Evolutionary conservation across 2,888 invertebrate species (phyloP), one percentile per base, ranked within the genome.

Genomic region (Cecidostiba fungosa): DNA sequence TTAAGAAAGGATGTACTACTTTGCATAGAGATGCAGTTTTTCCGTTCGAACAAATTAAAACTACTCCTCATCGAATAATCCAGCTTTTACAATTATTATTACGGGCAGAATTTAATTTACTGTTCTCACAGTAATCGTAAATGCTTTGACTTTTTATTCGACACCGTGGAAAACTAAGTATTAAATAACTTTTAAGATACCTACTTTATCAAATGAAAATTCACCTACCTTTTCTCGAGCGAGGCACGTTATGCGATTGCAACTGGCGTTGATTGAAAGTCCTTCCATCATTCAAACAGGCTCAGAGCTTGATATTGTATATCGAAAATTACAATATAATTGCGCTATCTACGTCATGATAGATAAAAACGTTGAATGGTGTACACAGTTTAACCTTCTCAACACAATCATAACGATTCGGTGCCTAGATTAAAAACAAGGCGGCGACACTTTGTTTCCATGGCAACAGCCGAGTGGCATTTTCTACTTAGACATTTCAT

Each of bases 141-240:
- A 43, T 43, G 12, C 12, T 43, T 43, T 10, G 12, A 43, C 10
- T 26, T 66, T 66, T 66, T 66, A 26, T 66, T 66, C 26, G 29
- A 62, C 8, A 62, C 14, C 43, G 10, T 43, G 12, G 2, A 39
- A 43, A 43, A 43, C 10, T 43, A 43, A 8, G 6, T 62, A 26
- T 12, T 10, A 16, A 26, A 66, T 8, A 66, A 29, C n/a, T 66
- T 26, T 26, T 14, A 14, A 32, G 14, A 6, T 19, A 59, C n/a
- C n/a, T n/a, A n/a, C 73, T 73, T 72, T 10, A 36, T 16, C 32
- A 19, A 54, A 77, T 85, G 23, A n/a, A 4, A n/a, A 59, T 59
- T 59, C 23, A n/a, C 23, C n/a, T 86, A 91, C 91, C 88, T 91
- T 90, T 36, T 91, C 89, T 0, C 85, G 88, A 2, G 88, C 72